Conservation (phyloP, 2,888 invertebrate species). For the Isotomurus palustris region DNA sequence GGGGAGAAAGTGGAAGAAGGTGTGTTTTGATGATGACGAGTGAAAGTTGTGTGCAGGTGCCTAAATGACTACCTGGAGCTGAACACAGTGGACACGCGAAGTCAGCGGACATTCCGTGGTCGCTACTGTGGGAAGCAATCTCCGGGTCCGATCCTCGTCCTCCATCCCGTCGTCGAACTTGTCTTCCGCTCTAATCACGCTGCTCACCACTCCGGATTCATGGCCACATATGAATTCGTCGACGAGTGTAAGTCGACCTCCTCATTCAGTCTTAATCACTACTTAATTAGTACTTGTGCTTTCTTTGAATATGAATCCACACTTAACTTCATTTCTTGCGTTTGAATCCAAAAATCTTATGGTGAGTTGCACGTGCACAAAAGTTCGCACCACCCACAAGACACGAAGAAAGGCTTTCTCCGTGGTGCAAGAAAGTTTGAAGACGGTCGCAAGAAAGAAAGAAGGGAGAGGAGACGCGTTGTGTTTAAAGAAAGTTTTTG, state of each 20-base stretch:
- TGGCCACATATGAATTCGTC: slow-evolving; percentile 48
- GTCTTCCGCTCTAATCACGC: slow-evolving; percentile 49
- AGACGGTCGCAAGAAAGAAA: too few species aligned
- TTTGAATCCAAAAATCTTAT: too few species aligned
- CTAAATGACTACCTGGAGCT: slow-evolving; percentile 49
- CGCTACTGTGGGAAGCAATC: slow-evolving; percentile 48
- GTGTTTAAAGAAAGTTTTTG: neutral
- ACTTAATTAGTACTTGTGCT: too few species aligned
- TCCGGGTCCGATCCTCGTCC: slow-evolving; percentile 47
- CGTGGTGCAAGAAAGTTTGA: too few species aligned
- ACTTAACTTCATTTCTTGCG: too few species aligned
- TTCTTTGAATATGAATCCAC: too few species aligned
- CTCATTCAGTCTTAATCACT: neutral
- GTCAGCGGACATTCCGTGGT: slow-evolving; percentile 46
- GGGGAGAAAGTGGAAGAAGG: too few species aligned
- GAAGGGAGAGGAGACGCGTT: too few species aligned
- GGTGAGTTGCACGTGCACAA: too few species aligned
- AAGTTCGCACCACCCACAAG: neutral
- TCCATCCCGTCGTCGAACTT: slow-evolving; percentile 49
- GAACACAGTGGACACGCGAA: slow-evolving; percentile 48
- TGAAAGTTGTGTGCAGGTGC: slow-evolving; percentile 43
- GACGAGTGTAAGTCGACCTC: slow-evolving; percentile 47
- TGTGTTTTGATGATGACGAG: slow-evolving; percentile 5
- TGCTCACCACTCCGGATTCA: slow-evolving; percentile 47
- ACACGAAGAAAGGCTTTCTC: too few species aligned